Conservation (phyloP, 2,797 vertebrate genomes). For the Orestias chungarensis region DNA sequence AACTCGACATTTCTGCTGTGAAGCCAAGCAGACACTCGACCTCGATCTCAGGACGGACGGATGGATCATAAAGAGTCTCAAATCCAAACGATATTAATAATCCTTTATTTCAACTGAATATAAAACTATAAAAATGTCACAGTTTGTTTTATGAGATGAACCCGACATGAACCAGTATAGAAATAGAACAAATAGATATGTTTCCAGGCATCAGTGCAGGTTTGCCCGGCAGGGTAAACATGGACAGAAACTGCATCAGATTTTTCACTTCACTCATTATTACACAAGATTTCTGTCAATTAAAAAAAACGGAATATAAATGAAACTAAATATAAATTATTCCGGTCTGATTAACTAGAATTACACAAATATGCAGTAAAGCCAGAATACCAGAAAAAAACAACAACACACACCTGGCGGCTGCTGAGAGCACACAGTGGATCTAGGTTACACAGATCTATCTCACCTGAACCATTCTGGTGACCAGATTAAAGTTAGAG, state of each 20-base stretch:
- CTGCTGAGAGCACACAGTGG: too few relatives aligned
- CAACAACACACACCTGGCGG: too few relatives aligned
- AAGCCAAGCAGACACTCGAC: too few relatives aligned
- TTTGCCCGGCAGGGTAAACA: background rate
- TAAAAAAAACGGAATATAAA: background rate
- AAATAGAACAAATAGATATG: background rate
- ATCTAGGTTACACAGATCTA: background rate
- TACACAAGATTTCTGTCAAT: background rate
- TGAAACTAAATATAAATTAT: background rate
- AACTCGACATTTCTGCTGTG: too few relatives aligned
- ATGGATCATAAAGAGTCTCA: background rate
- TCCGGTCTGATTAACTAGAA: background rate
- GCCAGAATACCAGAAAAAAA: background rate
- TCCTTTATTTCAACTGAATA: background rate
- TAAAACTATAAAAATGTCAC: conserved; percentile 4
- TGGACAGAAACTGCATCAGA: background rate
- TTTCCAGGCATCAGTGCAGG: background rate
- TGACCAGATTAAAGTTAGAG: background rate
- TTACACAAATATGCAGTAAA: background rate
- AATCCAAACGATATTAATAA: background rate
- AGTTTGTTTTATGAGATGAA: conserved; percentile 3
- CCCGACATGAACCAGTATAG: background rate
- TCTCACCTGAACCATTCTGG: background rate
- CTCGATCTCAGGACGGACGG: too few relatives aligned
- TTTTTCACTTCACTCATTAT: background rate